A percentile compares a stretch with the other conserved stretches of the same genome.
Evolutionary conservation across 2,113 vertebrate genomes (phyloP).

Genomic region (Gobiocypris rarus): DNA sequence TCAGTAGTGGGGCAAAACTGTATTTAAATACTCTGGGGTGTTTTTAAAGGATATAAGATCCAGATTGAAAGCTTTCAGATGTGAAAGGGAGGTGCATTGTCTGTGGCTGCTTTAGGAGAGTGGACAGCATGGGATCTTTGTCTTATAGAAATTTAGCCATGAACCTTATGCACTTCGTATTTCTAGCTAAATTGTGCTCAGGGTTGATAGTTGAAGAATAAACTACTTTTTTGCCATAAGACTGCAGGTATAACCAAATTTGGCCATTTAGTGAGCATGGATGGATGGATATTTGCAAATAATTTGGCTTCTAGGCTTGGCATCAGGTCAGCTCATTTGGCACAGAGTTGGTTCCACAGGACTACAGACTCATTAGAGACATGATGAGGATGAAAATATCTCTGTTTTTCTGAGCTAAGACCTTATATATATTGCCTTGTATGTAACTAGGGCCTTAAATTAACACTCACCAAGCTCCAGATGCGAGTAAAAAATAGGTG

Average conservation of each 20-base stretch:
- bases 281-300: slow-evolving; percentile 7
- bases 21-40: too few species aligned
- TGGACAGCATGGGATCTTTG: not conserved
- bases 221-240: not conserved
- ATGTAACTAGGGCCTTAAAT: too few species aligned
- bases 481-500: too few species aligned
- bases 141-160: not conserved
- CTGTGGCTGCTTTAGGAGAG: not conserved
- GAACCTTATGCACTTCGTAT: too few species aligned
- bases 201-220: not conserved
- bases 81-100: too few species aligned
- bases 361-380: not conserved
- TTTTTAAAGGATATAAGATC: too few species aligned
- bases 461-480: too few species aligned
- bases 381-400: slow-evolving; percentile 1
- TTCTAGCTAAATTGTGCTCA: not conserved
- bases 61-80: too few species aligned
- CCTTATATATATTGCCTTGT: too few species aligned
- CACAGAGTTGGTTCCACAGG: not conserved
- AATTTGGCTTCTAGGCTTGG: slow-evolving; percentile 6
- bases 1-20: too few species aligned
- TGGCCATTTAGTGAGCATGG: not conserved
- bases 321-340: not conserved
- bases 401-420: slow-evolving; percentile 1
- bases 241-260: slow-evolving; percentile 6